Conservation (phyloP, 2,797 vertebrate species). For the Ficedula albicollis region DNA sequence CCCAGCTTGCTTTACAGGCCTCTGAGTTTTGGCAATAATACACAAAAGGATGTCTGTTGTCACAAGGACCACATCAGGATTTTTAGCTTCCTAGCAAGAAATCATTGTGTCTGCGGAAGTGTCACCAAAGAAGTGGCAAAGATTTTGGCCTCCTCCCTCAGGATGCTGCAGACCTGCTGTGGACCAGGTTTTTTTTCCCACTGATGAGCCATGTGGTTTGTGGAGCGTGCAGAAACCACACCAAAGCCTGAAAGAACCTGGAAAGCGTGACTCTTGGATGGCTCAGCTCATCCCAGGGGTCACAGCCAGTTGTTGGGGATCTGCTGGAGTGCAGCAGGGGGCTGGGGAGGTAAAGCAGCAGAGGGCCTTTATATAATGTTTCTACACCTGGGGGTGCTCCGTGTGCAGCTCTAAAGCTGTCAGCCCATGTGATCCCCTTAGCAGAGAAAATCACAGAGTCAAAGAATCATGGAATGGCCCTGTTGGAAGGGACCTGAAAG, state of each 20-base stretch:
- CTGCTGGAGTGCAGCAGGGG: neutral
- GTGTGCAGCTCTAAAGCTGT: neutral
- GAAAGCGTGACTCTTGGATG: rapidly evolving
- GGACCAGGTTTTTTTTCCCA: neutral
- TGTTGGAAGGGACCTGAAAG: neutral
- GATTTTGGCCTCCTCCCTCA: neutral
- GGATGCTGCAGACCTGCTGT: neutral
- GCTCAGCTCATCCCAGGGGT: neutral
- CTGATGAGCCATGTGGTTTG: neutral
- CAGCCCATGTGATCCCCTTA: neutral
- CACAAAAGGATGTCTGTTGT: neutral
- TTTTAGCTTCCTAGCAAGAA: neutral
- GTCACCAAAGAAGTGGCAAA: neutral
- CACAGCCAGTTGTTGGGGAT: neutral
- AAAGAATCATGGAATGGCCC: neutral
- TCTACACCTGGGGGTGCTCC: rapidly evolving
- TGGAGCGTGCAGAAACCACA: neutral
- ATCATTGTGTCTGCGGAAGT: rapidly evolving
- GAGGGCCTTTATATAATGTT: neutral
- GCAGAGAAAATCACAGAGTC: neutral
- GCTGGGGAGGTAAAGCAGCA: neutral
- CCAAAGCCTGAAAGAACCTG: neutral
- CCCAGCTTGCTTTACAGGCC: neutral
- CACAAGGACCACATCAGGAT: neutral
- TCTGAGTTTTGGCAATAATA: neutral